Evolutionary conservation across 2,797 vertebrate species (phyloP).

Genomic region (Gymnothorax javanicus): DNA sequence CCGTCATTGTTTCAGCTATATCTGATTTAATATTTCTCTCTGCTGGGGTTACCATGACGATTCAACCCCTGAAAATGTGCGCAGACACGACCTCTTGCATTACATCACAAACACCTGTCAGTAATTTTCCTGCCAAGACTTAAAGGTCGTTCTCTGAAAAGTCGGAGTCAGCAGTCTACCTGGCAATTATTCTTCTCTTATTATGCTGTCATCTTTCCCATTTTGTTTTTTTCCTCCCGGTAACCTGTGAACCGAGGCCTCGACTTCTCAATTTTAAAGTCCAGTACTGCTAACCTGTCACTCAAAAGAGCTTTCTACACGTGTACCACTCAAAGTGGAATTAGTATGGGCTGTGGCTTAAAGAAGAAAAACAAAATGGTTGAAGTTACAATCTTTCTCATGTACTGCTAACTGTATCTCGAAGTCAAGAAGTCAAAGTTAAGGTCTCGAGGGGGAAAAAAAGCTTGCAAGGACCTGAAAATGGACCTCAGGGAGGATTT

Average conservation of each 20-base stretch:
- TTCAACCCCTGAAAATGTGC: not conserved
- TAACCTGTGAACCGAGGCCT: not conserved
- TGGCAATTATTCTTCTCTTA: not conserved
- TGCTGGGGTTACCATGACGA: not conserved
- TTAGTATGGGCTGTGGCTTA: not conserved
- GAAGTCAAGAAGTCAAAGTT: not conserved
- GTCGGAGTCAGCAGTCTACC: not conserved
- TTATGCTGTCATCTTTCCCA: not conserved
- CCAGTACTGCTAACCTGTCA: not conserved
- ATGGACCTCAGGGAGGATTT: not conserved
- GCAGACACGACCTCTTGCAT: not conserved
- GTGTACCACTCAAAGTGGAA: not conserved
- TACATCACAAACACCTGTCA: not conserved
- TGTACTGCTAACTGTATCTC: not conserved
- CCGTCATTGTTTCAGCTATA: not conserved
- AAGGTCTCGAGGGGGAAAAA: not conserved
- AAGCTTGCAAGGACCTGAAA: not conserved
- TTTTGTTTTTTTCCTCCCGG: not conserved
- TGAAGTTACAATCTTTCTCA: not conserved
- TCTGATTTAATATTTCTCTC: not conserved
- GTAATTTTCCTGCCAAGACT: slow-evolving; percentile 2
- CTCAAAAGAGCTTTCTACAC: not conserved
- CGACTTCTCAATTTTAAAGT: not conserved
- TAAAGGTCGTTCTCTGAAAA: not conserved
- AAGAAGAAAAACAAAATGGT: not conserved